A percentile compares a stretch with the other conserved stretches of the same genome.
phyloP scores from a whole-genome alignment of 2,113 vertebrate species.

The Otocyon megalotis region DNA sequence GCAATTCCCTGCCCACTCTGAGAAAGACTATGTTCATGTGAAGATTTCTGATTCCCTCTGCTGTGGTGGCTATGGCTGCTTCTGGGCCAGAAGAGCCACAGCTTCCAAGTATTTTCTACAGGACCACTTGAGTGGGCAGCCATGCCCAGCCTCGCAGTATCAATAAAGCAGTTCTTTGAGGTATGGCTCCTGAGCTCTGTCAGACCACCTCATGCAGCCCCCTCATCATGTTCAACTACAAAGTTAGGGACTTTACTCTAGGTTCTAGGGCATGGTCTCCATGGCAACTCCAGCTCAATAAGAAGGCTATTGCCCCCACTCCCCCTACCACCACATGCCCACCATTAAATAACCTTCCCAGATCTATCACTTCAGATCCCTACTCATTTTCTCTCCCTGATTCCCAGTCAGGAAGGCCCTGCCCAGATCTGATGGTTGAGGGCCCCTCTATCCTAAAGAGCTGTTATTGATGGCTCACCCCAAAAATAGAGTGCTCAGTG shows the following conservation, averaged over 20 bases:
- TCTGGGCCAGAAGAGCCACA: neutral
- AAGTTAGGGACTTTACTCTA: neutral
- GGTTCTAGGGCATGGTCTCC: neutral
- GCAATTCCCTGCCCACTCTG: neutral
- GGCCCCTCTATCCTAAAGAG: neutral
- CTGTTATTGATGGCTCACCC: neutral
- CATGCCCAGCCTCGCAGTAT: conserved; percentile 77
- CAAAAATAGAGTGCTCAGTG: neutral
- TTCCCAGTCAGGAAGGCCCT: neutral
- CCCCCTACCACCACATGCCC: neutral
- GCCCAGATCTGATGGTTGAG: neutral
- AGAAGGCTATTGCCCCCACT: neutral
- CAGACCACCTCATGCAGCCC: neutral
- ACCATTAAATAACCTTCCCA: neutral
- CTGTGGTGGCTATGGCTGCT: conserved; percentile 43
- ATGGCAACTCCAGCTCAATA: neutral
- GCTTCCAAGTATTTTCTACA: conserved; percentile 84
- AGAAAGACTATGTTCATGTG: conserved; percentile 18
- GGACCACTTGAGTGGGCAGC: conserved; percentile 84
- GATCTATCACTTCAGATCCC: neutral
- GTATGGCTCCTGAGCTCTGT: conserved; percentile 63
- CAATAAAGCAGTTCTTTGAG: conserved; percentile 89
- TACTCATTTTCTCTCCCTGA: neutral
- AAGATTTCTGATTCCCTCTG: conserved; percentile 50
- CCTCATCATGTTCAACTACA: neutral